Conservation (phyloP, 2,888 invertebrate genomes). For the Pyrgus malvae region DNA sequence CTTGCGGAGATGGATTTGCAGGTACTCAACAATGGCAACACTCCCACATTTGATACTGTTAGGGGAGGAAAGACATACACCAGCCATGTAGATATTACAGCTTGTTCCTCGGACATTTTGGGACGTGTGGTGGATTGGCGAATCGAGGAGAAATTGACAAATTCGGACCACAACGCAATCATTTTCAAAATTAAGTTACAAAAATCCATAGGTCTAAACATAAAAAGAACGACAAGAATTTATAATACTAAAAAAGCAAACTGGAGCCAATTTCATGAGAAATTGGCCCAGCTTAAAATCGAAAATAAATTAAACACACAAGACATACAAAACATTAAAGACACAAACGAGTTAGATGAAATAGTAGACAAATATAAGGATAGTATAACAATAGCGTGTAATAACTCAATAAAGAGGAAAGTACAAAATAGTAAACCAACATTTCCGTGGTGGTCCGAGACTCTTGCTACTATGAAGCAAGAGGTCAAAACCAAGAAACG, state of each 20-base stretch:
- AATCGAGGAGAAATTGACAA: background rate
- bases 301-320: background rate
- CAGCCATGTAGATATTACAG: background rate
- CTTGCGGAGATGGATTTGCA: background rate
- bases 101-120: background rate
- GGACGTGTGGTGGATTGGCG: background rate
- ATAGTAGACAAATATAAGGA: background rate
- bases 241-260: too few species aligned
- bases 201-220: background rate
- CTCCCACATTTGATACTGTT: background rate
- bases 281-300: background rate
- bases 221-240: background rate
- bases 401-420: background rate
- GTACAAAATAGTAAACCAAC: background rate
- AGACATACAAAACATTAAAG: background rate
- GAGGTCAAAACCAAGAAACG: background rate
- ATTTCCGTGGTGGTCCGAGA: background rate
- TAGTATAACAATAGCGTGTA: background rate
- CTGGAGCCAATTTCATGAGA: background rate
- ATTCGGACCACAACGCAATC: background rate
- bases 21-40: background rate
- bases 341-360: background rate
- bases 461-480: background rate
- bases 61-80: background rate
- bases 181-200: background rate